These are phyloP conservation scores for Cabera pusaria DNA, from an alignment of 2,888 invertebrate genomes.

Conservation along the genomic window DNA sequence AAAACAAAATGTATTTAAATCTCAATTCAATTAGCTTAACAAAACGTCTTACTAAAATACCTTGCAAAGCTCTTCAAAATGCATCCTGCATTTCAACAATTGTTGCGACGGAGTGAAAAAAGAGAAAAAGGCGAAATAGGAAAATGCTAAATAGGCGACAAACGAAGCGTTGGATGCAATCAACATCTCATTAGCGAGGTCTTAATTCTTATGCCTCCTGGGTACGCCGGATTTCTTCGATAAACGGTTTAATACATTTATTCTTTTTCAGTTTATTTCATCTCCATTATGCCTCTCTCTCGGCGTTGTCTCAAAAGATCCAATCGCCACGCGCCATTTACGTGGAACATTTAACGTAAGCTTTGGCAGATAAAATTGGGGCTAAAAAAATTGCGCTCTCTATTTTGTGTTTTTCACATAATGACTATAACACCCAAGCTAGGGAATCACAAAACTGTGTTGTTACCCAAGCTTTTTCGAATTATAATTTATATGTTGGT, in stretches of 20 bases:
- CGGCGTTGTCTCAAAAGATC: slow-evolving; percentile 55
- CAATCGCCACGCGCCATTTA: too few relatives aligned
- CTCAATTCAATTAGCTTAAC: slow-evolving; percentile 23
- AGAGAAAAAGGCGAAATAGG: slow-evolving; percentile 47
- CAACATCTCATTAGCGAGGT: slow-evolving; percentile 78
- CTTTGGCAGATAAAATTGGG: too few relatives aligned
- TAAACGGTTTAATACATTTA: slow-evolving; percentile 72
- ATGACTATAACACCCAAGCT: too few relatives aligned
- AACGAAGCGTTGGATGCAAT: slow-evolving; percentile 71
- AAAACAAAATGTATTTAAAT: too few relatives aligned
- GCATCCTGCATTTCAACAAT: slow-evolving; percentile 64
- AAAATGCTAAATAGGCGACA: slow-evolving; percentile 63
- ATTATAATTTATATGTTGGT: too few relatives aligned
- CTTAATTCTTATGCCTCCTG: slow-evolving; percentile 68
- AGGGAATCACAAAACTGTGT: too few relatives aligned
- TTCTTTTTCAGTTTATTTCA: too few relatives aligned
- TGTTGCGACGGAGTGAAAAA: slow-evolving; percentile 35
- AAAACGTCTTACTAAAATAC: slow-evolving; percentile 43
- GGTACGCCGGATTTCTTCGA: slow-evolving; percentile 61
- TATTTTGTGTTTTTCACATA: too few relatives aligned
- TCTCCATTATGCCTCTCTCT: slow-evolving; percentile 24
- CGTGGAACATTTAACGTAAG: too few relatives aligned
- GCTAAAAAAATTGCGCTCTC: too few relatives aligned
- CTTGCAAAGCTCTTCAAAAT: slow-evolving; percentile 53
- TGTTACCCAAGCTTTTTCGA: too few relatives aligned